A percentile compares a stretch with the other conserved stretches of the same genome.
Conservation (phyloP, 2,888 invertebrate genomes). For the Tupiocoris notatus region DNA sequence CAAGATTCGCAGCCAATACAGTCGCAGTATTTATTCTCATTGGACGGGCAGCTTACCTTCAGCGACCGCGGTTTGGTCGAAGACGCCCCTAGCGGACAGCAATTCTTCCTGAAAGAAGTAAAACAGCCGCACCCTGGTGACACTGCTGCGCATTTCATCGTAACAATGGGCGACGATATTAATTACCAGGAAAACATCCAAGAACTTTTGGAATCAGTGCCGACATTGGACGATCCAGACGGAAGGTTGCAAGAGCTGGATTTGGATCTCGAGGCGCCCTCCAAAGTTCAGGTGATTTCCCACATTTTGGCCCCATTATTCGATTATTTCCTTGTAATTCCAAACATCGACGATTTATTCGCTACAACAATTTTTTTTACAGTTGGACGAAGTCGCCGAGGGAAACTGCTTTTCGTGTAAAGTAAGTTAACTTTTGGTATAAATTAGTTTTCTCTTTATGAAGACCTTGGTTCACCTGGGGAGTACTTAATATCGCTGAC, state of each 20-base stretch:
- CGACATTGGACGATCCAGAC: conserved; percentile 2
- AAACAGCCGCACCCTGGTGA: conserved; percentile 1
- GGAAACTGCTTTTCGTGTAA: not conserved
- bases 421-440: not conserved
- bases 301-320: too few species aligned
- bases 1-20: not conserved
- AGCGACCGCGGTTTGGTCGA: not conserved
- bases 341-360: too few species aligned
- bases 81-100: not conserved
- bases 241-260: not conserved
- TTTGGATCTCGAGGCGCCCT: conserved; percentile 5
- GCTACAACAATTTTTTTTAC: too few species aligned
- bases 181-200: conserved; percentile 30
- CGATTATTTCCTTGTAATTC: too few species aligned
- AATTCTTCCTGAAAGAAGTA: conserved; percentile 32
- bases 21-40: conserved; percentile 17
- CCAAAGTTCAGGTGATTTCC: conserved; percentile 13
- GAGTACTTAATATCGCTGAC: not conserved
- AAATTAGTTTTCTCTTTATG: too few species aligned
- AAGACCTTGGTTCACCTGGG: too few species aligned
- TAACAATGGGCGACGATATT: conserved; percentile 29
- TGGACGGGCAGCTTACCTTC: conserved; percentile 11
- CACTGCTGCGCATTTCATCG: conserved; percentile 28
- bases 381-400: not conserved
- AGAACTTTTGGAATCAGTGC: conserved; percentile 32